Percentiles rank a stretch among this genome's conserved stretches.
These are phyloP conservation scores for Aphidoletes aphidimyza DNA, from an alignment of 2,888 invertebrate species.

Conservation along the genomic window DNA sequence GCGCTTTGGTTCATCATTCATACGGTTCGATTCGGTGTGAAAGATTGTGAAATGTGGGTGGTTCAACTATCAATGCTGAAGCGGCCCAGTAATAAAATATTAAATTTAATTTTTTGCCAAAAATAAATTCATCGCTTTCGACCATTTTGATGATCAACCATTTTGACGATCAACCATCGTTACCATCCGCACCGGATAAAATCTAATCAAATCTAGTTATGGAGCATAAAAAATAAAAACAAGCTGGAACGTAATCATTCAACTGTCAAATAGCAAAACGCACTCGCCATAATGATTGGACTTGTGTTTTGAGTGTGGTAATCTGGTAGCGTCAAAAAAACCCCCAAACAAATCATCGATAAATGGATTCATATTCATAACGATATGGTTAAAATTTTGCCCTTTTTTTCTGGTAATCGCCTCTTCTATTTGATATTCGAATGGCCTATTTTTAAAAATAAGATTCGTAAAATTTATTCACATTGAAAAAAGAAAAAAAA, in stretches of 20 bases:
- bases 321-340: not conserved
- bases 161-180: not conserved
- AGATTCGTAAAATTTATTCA: no score
- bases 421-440: not conserved
- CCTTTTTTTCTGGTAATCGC: not conserved
- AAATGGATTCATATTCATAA: constrained; percentile 34
- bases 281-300: not conserved
- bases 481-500: not conserved
- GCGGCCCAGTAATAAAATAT: not conserved
- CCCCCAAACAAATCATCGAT: constrained; percentile 25
- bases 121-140: not conserved
- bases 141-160: not conserved
- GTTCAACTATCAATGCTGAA: not conserved
- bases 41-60: not conserved
- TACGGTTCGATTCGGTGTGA: no score
- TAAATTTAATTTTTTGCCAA: not conserved
- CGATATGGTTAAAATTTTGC: constrained; percentile 27
- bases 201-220: not conserved
- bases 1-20: no score
- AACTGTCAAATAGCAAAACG: not conserved
- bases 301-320: no score
- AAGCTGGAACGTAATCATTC: not conserved
- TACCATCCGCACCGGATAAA: not conserved
- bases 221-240: no score
- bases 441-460: no score